Base-by-base conservation (phyloP, 1,140 invertebrate genomes). In the Drosophila nikananu region DNA sequence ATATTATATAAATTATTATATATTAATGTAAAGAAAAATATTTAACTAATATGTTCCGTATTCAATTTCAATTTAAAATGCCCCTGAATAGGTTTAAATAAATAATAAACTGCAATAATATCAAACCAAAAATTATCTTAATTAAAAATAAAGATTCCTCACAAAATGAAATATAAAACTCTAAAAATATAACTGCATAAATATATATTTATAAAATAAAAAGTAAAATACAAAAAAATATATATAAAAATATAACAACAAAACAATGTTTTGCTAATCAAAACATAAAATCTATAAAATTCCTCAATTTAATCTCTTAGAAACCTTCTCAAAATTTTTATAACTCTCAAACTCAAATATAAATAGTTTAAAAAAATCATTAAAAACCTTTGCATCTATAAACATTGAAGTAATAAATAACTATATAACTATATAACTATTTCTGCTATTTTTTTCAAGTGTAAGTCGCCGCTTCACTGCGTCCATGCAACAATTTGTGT, bases 401-500 rank as follows among this genome's bases (percentile, higher is more conserved):
- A 7, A 21, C 7, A 46, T 13, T 21, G 5, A 7, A 5, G 8
- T 5, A 15, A 13, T 5, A 4, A 13, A 15, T 32, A 32, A 19
- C 27, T 15, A 2, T 6, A n/a, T 15, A 15, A 35, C 3, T 41
- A 42, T 48, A 8, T 25, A 15, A 3, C 4, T 19, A 17, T 2
- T 21, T 30, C 1, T 5, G 5, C 0, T 0, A 17, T 21, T 17
- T 60, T 60, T 32, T 32, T 23, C 19, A 17, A 51, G 52, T 70
- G 48, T 52, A 78, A 41, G 48, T 39, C 60, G 48, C 46, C 51
- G 74, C 75, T 49, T 68, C 27, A 61, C 44, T 58, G 70, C 35
- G 39, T 19, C 21, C 42, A 61, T 65, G 62, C 54, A 82, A 73
- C 64, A 67, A 81, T 67, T 77, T 77, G 58, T 82, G 67, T 82